phyloP scores from a whole-genome alignment of 2,888 invertebrate species.

The Crioceris asparagi region DNA sequence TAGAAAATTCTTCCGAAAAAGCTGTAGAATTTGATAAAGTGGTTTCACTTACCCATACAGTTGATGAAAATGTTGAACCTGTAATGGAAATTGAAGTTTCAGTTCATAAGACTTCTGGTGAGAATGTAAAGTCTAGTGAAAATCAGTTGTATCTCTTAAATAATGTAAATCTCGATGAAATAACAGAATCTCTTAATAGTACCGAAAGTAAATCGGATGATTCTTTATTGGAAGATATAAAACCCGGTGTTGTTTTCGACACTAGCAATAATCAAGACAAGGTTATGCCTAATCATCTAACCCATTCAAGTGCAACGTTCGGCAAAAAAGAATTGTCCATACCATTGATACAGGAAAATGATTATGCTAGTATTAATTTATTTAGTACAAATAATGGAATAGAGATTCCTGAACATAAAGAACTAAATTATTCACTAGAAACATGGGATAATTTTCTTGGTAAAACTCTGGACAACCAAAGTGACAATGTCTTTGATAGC shows the following conservation, averaged over 20 bases:
- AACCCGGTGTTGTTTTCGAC: slow-evolving; percentile 25
- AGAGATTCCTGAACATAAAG: slow-evolving; percentile 6
- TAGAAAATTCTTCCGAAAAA: too few relatives aligned
- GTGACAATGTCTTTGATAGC: slow-evolving; percentile 27
- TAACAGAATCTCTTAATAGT: too few relatives aligned
- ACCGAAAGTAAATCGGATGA: too few relatives aligned
- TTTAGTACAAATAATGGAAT: slow-evolving; percentile 12
- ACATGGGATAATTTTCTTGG: slow-evolving; percentile 39
- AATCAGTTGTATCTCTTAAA: too few relatives aligned
- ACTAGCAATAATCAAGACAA: slow-evolving; percentile 28
- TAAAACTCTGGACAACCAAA: slow-evolving; percentile 31
- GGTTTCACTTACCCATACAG: too few relatives aligned
- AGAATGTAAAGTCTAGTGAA: too few relatives aligned
- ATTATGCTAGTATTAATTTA: slow-evolving; percentile 20
- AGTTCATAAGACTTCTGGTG: too few relatives aligned
- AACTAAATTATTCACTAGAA: slow-evolving; percentile 35
- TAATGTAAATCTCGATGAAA: too few relatives aligned
- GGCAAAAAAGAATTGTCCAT: slow-evolving; percentile 16
- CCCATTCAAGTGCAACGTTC: slow-evolving; percentile 26
- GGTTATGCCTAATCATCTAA: slow-evolving; percentile 28
- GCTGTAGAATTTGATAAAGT: too few relatives aligned
- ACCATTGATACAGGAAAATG: slow-evolving; percentile 11
- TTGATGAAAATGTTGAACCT: too few relatives aligned
- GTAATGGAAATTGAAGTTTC: too few relatives aligned
- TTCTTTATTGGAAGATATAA: too few relatives aligned